phyloP scores from a whole-genome alignment of 30 jellyfish, hydroid and myxozoan species.

The Cassiopea xamachana region DNA sequence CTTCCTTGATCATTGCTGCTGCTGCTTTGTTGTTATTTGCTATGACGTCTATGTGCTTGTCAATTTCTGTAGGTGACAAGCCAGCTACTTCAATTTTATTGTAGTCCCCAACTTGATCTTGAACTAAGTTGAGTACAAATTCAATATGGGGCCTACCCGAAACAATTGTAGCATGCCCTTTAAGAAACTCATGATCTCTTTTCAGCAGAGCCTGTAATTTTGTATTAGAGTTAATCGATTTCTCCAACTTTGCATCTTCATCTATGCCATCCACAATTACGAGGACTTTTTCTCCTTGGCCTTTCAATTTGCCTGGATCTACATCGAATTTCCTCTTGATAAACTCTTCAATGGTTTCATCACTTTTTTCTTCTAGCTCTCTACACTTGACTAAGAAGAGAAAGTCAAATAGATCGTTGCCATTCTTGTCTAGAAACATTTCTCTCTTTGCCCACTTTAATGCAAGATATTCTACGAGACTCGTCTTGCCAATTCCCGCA shows the following conservation, averaged over 20 bases:
- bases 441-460: slow-evolving; percentile 58
- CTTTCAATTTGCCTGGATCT: not conserved
- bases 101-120: not conserved
- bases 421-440: not conserved
- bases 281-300: slow-evolving; percentile 2
- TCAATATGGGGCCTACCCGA: slow-evolving; percentile 33
- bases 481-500: slow-evolving; percentile 63
- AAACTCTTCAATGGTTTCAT: not conserved
- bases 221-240: not conserved
- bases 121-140: not conserved
- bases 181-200: not conserved
- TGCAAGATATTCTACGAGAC: slow-evolving; percentile 18
- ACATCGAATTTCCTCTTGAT: not conserved
- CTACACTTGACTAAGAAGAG: slow-evolving; percentile 42
- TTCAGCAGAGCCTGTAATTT: not conserved
- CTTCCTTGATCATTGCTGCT: not conserved
- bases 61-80: not conserved
- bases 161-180: slow-evolving; percentile 17
- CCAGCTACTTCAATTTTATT: slow-evolving; percentile 25
- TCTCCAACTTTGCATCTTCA: slow-evolving; percentile 7
- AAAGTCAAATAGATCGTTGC: slow-evolving; percentile 6
- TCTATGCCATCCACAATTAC: slow-evolving; percentile 10
- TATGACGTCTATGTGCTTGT: not conserved
- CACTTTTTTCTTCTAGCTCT: not conserved
- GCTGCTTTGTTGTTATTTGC: not conserved